Conservation (phyloP, 1,140 invertebrate genomes). For the Bombus picipes region DNA sequence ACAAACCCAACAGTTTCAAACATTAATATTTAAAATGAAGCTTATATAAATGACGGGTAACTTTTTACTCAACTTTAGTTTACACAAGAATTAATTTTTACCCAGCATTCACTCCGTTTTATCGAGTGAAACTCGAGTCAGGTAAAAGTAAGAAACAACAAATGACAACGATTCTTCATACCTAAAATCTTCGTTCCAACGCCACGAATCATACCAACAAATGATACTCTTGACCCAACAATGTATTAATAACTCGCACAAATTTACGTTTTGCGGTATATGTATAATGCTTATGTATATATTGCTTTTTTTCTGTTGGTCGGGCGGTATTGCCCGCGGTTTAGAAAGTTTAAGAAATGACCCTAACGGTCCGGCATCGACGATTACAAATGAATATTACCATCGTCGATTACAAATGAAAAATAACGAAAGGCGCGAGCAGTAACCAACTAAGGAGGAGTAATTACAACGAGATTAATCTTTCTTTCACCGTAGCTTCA, state of each 20-base stretch:
- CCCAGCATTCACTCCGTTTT: not conserved
- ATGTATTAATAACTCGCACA: conserved; percentile 20
- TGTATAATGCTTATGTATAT: conserved; percentile 3
- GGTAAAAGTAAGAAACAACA: not conserved
- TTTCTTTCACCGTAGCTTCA: conserved; percentile 52
- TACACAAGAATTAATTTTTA: not conserved
- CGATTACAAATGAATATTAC: not conserved
- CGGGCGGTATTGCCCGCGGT: not conserved
- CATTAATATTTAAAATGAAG: not conserved
- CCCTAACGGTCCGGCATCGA: conserved; percentile 38
- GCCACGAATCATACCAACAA: conserved; percentile 77
- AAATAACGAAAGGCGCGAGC: conserved; percentile 37
- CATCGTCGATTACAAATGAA: conserved; percentile 44
- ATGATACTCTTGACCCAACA: conserved; percentile 59
- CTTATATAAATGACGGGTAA: not conserved
- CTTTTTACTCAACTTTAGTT: not conserved
- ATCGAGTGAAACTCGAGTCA: conserved; percentile 17
- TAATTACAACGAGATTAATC: conserved; percentile 64
- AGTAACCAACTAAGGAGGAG: conserved; percentile 19
- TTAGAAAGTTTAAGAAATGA: conserved; percentile 32
- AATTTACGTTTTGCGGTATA: not conserved
- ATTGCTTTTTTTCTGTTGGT: not conserved
- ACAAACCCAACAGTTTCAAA: not conserved
- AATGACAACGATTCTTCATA: conserved; percentile 41
- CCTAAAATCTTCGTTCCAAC: conserved; percentile 35